phyloP scores from a whole-genome alignment of 2,113 vertebrate species.

The Bos taurus region ARS-UCD2.0 NC_037357.1:20566501-20567000 shows the following conservation, averaged over 20 bases:
- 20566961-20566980: constrained; percentile 4
- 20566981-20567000: constrained; percentile 6
- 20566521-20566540: background rate
- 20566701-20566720: background rate
- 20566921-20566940: background rate
- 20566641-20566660: background rate
- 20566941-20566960: background rate
- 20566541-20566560: background rate
- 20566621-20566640: background rate
- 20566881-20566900: background rate
- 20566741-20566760: background rate
- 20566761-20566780: constrained; percentile 21
- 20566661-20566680: background rate
- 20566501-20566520: background rate
- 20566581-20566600: background rate
- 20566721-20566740: background rate
- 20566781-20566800: background rate
- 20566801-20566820: constrained; percentile 2
- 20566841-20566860: background rate
- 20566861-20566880: background rate
- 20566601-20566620: background rate
- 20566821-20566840: background rate
- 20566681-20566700: background rate
- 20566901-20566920: background rate
- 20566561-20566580: background rate